Evolutionary conservation across 1,140 invertebrate genomes (phyloP), one percentile per base, ranked within the genome.

Genomic region (Linepithema humile): DNA sequence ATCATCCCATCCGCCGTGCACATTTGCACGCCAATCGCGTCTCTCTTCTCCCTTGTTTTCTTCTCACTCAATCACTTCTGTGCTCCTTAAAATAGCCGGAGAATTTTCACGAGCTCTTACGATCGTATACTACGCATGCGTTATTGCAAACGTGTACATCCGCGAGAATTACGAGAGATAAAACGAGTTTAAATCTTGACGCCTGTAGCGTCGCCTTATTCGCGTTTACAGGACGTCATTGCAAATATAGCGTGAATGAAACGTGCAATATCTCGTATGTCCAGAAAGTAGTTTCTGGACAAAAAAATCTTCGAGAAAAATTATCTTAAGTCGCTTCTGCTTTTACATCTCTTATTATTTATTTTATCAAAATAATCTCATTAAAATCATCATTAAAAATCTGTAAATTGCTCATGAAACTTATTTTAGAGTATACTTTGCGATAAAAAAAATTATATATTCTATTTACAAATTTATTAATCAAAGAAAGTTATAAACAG

Each of bases 381-480:
- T n/a, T n/a, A 65, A 65, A 48, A 35, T 65, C 40, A 6, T 26
- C 5, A 40, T n/a, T n/a, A n/a, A n/a, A n/a, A n/a, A n/a, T n/a
- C n/a, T n/a, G n/a, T n/a, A n/a, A n/a, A n/a, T n/a, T n/a, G n/a
- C n/a, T n/a, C n/a, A n/a, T n/a, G n/a, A n/a, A n/a, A n/a, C n/a
- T n/a, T n/a, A n/a, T n/a, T n/a, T n/a, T n/a, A n/a, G n/a, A n/a
- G n/a, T n/a, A n/a, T n/a, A n/a, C n/a, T n/a, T n/a, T n/a, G n/a
- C n/a, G n/a, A n/a, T 96, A 96, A 91, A 95, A 96, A 96, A 96
- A 96, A 96, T 96, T 95, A 93, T 95, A 95, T n/a, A n/a, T n/a
- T n/a, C n/a, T n/a, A n/a, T n/a, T n/a, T n/a, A n/a, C n/a, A n/a
- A n/a, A n/a, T n/a, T n/a, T n/a, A n/a, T n/a, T n/a, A n/a, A n/a